Conservation (phyloP, 2,888 invertebrate species). For the Lutraria lutraria region DNA sequence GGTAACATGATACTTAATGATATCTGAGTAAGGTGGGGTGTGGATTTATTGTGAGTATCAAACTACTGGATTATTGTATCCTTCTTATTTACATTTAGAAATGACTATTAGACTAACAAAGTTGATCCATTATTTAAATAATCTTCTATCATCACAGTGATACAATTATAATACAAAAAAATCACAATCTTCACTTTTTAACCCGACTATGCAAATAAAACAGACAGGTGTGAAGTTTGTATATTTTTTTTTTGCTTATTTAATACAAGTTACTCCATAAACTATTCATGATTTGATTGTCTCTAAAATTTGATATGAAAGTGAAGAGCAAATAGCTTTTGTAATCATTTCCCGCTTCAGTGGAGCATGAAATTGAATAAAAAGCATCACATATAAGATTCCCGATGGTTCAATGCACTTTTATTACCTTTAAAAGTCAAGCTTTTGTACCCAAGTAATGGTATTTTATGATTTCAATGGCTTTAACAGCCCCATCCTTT, state of each 20-base stretch:
- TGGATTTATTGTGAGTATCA: no score
- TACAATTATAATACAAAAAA: background rate
- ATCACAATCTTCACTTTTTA: background rate
- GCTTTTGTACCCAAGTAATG: constrained; percentile 65
- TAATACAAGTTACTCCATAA: constrained; percentile 36
- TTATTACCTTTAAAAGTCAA: constrained; percentile 57
- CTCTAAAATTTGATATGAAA: constrained; percentile 48
- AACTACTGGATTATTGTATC: no score
- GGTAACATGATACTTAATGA: no score
- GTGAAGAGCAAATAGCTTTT: constrained; percentile 47
- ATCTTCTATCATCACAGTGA: no score
- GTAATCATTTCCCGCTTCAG: constrained; percentile 53
- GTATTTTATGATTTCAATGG: constrained; percentile 66
- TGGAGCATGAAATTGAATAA: constrained; percentile 61
- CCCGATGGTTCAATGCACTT: constrained; percentile 11
- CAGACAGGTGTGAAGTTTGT: constrained; percentile 41
- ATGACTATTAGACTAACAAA: no score
- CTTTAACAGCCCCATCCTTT: constrained; percentile 57
- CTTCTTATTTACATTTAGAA: no score
- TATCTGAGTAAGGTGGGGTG: no score
- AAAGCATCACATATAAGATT: constrained; percentile 48
- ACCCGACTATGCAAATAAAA: constrained; percentile 18
- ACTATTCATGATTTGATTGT: constrained; percentile 54
- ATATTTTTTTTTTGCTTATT: constrained; percentile 31
- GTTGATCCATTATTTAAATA: no score